These are phyloP conservation scores for Perizoma flavofasciatum DNA, from an alignment of 2,888 invertebrate species.

Conservation along the genomic window DNA sequence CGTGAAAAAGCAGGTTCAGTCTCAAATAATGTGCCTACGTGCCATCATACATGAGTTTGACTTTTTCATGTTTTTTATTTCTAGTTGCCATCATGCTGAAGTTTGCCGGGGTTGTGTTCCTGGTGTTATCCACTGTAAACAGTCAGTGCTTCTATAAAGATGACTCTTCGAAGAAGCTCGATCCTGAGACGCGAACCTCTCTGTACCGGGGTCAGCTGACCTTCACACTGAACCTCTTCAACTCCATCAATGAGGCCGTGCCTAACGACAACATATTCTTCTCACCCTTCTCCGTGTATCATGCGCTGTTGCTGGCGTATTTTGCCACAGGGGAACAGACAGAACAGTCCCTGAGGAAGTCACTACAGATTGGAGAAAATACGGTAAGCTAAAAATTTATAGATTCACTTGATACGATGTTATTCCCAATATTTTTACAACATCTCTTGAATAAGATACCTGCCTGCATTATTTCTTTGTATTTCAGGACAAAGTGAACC, in stretches of 20 bases:
- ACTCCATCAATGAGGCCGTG: constrained; percentile 85
- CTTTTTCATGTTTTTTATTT: constrained; percentile 35
- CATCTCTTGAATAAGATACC: background rate
- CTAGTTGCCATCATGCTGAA: constrained; percentile 64
- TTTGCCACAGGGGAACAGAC: constrained; percentile 90
- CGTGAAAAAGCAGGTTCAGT: background rate
- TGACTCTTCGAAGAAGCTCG: constrained; percentile 70
- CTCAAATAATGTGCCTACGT: no score
- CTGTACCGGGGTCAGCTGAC: constrained; percentile 82
- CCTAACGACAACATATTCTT: constrained; percentile 92
- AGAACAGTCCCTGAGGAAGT: constrained; percentile 85
- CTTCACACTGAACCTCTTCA: constrained; percentile 89
- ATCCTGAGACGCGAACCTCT: constrained; percentile 61
- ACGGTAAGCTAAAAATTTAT: constrained; percentile 65
- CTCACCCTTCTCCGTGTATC: constrained; percentile 94
- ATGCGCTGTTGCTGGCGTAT: constrained; percentile 90
- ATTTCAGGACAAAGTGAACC: constrained; percentile 86
- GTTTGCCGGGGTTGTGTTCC: constrained; percentile 47
- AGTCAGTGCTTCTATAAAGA: constrained; percentile 77
- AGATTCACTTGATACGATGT: no score
- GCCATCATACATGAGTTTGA: background rate
- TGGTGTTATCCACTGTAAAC: constrained; percentile 57
- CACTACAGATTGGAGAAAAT: constrained; percentile 83
- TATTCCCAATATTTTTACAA: background rate
- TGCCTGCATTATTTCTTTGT: background rate